Conservation (phyloP, 2,797 vertebrate species). For the Acestrorhynchus altus region DNA sequence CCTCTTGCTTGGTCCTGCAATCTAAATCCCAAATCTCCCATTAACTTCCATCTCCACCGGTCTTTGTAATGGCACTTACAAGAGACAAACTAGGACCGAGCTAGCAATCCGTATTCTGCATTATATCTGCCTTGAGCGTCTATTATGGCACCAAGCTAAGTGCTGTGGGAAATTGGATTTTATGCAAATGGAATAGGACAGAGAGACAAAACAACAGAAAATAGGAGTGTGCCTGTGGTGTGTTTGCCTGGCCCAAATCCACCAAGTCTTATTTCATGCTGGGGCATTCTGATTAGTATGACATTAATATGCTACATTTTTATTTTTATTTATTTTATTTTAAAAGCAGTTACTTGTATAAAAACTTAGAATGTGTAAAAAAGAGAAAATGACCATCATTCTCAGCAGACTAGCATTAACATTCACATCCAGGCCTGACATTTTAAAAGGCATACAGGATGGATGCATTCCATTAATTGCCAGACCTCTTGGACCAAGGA, state of each 20-base stretch:
- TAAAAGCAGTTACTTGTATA: too few relatives aligned
- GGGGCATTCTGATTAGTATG: constrained; percentile 57
- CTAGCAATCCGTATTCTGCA: constrained; percentile 6
- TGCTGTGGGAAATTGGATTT: constrained; percentile 61
- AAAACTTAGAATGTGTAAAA: constrained; percentile 16
- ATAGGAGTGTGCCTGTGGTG: constrained; percentile 10
- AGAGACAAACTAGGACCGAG: constrained; percentile 22
- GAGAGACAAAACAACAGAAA: constrained; percentile 57
- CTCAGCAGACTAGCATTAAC: constrained; percentile 12
- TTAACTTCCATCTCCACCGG: constrained; percentile 8
- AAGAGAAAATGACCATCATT: constrained; percentile 13
- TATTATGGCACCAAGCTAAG: constrained; percentile 56
- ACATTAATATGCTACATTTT: constrained; percentile 58
- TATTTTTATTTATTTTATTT: too few relatives aligned
- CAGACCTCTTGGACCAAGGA: constrained; percentile 40
- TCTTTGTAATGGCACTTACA: constrained; percentile 30
- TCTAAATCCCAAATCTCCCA: constrained; percentile 18
- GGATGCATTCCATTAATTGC: constrained; percentile 43
- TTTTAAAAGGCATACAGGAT: constrained; percentile 37
- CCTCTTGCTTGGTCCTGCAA: background rate
- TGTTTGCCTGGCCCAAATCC: constrained; percentile 50
- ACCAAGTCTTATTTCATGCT: constrained; percentile 55
- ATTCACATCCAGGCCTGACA: constrained; percentile 42
- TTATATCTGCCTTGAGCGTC: constrained; percentile 57
- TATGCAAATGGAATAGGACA: constrained; percentile 65